Evolutionary conservation across 1,140 invertebrate species (phyloP).

Genomic region (Plodia interpunctella): DNA sequence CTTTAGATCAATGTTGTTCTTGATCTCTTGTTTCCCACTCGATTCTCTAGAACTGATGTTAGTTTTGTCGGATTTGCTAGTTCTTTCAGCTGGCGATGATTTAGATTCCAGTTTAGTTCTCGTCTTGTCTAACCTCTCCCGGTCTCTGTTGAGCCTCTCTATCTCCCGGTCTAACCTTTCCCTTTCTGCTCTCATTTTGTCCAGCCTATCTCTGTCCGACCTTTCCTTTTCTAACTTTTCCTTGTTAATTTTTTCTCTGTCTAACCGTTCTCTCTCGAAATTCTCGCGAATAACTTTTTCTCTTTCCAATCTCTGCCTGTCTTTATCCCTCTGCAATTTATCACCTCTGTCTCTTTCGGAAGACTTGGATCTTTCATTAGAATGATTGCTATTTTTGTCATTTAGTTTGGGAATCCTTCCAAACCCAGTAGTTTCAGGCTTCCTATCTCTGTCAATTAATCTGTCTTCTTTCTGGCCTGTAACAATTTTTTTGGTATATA

Average conservation of each 20-base stretch:
- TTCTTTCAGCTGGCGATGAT: constrained; percentile 36
- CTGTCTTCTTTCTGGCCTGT: constrained; percentile 45
- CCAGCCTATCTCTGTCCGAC: constrained; percentile 53
- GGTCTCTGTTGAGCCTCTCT: constrained; percentile 52
- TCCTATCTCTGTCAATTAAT: constrained; percentile 45
- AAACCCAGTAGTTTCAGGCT: constrained; percentile 43
- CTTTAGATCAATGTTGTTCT: constrained; percentile 66
- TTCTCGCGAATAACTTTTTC: constrained; percentile 36
- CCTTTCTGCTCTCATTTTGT: constrained; percentile 59
- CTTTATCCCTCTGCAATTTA: constrained; percentile 17
- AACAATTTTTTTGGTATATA: constrained; percentile 20
- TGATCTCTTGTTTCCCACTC: constrained; percentile 34
- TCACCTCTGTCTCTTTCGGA: constrained; percentile 37
- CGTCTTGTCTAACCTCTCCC: constrained; percentile 59
- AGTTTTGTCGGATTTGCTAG: constrained; percentile 40
- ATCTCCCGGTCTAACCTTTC: constrained; percentile 65
- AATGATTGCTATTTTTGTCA: constrained; percentile 47
- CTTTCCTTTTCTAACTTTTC: constrained; percentile 35
- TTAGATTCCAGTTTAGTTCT: constrained; percentile 49
- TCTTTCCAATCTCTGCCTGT: constrained; percentile 36
- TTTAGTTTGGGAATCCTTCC: constrained; percentile 75
- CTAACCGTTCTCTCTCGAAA: constrained; percentile 16
- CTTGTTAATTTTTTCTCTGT: constrained; percentile 39
- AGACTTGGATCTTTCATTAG: constrained; percentile 36
- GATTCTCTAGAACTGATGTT: constrained; percentile 31